These are phyloP conservation scores for Hydropsyche tenuis DNA, from an alignment of 1,140 invertebrate genomes.

Conservation along the genomic window DNA sequence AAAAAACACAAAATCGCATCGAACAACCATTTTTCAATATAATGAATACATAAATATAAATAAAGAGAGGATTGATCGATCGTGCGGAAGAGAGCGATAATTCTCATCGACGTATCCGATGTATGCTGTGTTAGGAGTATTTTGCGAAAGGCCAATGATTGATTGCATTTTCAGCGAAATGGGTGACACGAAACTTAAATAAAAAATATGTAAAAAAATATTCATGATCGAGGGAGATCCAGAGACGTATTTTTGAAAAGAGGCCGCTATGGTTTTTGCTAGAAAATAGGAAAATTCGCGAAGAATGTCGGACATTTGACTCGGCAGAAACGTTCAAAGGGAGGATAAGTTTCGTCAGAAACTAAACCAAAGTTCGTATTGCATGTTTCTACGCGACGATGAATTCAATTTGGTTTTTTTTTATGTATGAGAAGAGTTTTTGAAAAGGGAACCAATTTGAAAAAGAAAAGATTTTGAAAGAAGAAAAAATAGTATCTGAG, in stretches of 20 bases:
- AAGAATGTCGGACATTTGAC: background rate
- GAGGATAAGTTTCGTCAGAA: too few relatives aligned
- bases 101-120: background rate
- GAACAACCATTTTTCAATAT: background rate
- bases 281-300: background rate
- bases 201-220: too few relatives aligned
- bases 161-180: background rate
- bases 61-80: conserved; percentile 8
- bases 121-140: background rate
- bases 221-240: too few relatives aligned
- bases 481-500: too few relatives aligned
- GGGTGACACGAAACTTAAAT: too few relatives aligned
- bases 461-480: too few relatives aligned
- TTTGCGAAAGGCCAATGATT: background rate
- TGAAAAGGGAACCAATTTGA: too few relatives aligned
- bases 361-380: too few relatives aligned
- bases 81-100: conserved; percentile 14
- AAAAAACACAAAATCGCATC: background rate
- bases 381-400: too few relatives aligned
- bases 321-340: background rate
- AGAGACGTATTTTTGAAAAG: background rate
- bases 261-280: background rate
- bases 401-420: too few relatives aligned
- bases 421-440: too few relatives aligned
- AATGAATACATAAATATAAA: background rate